phyloP scores from a whole-genome alignment of 2,888 invertebrate genomes.

The Stenodema calcarata region DNA sequence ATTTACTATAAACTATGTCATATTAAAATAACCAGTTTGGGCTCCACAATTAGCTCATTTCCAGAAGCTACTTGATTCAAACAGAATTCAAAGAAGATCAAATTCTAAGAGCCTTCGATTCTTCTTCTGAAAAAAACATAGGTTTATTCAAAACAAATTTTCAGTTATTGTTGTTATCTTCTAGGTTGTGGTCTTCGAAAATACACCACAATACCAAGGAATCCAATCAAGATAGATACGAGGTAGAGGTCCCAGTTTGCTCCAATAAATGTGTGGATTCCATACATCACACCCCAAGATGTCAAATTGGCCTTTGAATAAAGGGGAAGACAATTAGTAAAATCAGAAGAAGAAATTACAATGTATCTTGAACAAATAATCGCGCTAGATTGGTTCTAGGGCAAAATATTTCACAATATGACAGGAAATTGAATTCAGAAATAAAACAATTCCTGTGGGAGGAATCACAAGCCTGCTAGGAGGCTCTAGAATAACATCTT shows the following conservation, averaged over 20 bases:
- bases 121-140: neutral
- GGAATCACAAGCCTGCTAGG: too few relatives aligned
- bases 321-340: neutral
- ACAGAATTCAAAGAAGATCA: neutral
- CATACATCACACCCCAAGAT: constrained; percentile 65
- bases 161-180: constrained; percentile 20
- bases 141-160: neutral
- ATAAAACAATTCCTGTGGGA: too few relatives aligned
- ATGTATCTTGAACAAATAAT: too few relatives aligned
- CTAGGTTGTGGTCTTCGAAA: constrained; percentile 69
- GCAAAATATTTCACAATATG: too few relatives aligned
- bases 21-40: neutral
- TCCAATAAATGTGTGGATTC: constrained; percentile 74
- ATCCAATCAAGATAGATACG: constrained; percentile 79
- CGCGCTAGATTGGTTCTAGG: too few relatives aligned
- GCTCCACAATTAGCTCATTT: neutral
- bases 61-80: neutral
- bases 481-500: too few relatives aligned
- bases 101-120: neutral
- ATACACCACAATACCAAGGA: constrained; percentile 84
- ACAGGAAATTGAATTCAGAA: too few relatives aligned
- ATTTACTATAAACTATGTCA: neutral
- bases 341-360: too few relatives aligned
- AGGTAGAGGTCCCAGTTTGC: constrained; percentile 95
- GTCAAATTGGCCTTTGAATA: constrained; percentile 67